A percentile compares a stretch with the other conserved stretches of the same genome.
Conservation (phyloP, 2,888 invertebrate genomes). For the Macaria notata region DNA sequence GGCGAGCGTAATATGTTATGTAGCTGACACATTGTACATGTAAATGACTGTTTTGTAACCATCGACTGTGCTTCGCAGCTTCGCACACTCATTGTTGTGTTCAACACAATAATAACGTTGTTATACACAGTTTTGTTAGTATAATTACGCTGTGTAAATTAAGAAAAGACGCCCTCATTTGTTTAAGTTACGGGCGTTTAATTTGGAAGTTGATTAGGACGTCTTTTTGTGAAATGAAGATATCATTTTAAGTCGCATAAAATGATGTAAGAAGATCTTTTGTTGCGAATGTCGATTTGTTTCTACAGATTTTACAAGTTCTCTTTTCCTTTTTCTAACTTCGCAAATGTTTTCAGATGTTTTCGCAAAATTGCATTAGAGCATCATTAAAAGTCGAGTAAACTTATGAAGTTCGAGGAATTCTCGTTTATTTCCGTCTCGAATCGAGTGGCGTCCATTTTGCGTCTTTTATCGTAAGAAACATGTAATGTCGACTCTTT, state of each 20-base stretch:
- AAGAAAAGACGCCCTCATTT: conserved; percentile 3
- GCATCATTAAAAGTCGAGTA: conserved; percentile 10
- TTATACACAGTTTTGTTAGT: conserved; percentile 8
- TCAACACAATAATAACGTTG: conserved; percentile 14
- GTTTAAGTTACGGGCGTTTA: too few relatives aligned
- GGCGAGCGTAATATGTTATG: conserved; percentile 41
- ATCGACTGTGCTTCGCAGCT: conserved; percentile 13
- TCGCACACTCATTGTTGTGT: conserved; percentile 20
- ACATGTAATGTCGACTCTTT: conserved; percentile 45
- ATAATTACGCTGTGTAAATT: conserved; percentile 3
- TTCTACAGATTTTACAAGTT: too few relatives aligned
- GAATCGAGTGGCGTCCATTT: conserved; percentile 25
- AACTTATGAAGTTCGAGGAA: conserved; percentile 3
- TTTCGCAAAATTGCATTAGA: neutral
- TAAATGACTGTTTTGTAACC: conserved; percentile 25
- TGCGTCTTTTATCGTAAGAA: conserved; percentile 42
- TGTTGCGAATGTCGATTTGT: too few relatives aligned
- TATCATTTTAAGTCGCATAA: too few relatives aligned
- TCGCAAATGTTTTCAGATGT: neutral
- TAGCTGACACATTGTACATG: conserved; percentile 33
- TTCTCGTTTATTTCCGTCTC: conserved; percentile 19
- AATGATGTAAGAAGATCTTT: too few relatives aligned
- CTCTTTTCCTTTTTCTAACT: too few relatives aligned
- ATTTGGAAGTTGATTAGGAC: too few relatives aligned
- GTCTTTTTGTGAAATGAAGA: too few relatives aligned